Base-by-base conservation (phyloP, 2,113 vertebrate genomes). In the Poeciliopsis retropinna region DNA sequence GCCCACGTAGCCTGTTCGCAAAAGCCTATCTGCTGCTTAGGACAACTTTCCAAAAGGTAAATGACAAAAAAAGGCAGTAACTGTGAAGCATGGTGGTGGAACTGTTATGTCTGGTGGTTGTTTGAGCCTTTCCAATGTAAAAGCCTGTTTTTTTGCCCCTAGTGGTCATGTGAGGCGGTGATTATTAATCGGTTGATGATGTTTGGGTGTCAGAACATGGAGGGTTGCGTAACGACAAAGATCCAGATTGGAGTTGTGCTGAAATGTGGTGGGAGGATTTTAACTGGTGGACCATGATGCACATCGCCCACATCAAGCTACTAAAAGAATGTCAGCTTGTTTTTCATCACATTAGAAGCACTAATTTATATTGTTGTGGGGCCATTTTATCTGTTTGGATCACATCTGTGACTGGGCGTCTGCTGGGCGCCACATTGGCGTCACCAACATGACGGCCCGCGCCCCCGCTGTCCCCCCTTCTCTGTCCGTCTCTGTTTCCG, bases 401-500 rank as follows among this genome's bases (percentile, higher is more conserved):
- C 64, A 27, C 12, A 44, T 41, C 14, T 67, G 5, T 39, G 63
- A 69, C 60, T 51, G 70, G 25, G 9, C 44, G 70, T 77, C n/a
- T n/a, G n/a, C n/a, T n/a, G n/a, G n/a, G n/a, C n/a, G n/a, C n/a
- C n/a, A n/a, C n/a, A n/a, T n/a, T n/a, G n/a, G n/a, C n/a, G n/a
- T n/a, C n/a, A n/a, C n/a, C n/a, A n/a, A n/a, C n/a, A n/a, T n/a
- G n/a, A n/a, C 61, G 15, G 61, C 73, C n/a, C 27, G 14, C 44
- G 2, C 28, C 30, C 67, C 14, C 68, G 15, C 60, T 29, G 4
- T 32, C 37, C 37, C 13, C 51, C 64, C 30, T 37, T 60, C 31
- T 61, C 70, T 13, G 12, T 72, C 72, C 41, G 13, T 78, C 63
- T 78, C 78, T 37, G 74, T 82, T 61, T 71, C 44, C 13, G 13